phyloP scores from a whole-genome alignment of 2,797 vertebrate genomes.

The Tokudaia muenninki region DNA sequence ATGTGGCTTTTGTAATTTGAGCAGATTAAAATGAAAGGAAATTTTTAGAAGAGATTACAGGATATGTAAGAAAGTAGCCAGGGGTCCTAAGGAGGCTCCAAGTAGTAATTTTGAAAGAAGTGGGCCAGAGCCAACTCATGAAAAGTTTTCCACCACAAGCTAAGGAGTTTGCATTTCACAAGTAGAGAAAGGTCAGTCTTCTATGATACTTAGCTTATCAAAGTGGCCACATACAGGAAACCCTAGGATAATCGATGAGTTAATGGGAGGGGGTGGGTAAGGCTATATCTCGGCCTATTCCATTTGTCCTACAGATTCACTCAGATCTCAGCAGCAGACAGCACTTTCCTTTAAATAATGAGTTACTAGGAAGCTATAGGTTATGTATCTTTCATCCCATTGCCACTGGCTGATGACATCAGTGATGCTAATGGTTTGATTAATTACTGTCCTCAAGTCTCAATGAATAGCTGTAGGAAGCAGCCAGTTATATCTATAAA shows the following conservation, averaged over 20 bases:
- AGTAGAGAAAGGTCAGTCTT: background rate
- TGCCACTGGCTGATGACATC: constrained; percentile 20
- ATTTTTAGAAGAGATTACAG: background rate
- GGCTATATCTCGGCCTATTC: background rate
- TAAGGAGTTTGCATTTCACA: background rate
- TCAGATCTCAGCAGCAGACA: background rate
- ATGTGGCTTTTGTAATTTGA: background rate
- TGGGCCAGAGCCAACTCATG: background rate
- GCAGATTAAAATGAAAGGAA: background rate
- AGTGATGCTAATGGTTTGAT: constrained; percentile 33
- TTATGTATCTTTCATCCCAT: constrained; percentile 31
- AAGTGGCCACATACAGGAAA: background rate
- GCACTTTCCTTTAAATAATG: background rate
- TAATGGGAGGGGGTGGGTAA: background rate
- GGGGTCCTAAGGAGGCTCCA: background rate
- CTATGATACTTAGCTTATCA: background rate
- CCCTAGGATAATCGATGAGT: background rate
- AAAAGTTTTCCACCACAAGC: background rate
- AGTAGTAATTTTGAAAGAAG: background rate
- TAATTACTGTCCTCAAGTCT: constrained; percentile 46
- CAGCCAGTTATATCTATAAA: background rate
- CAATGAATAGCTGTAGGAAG: background rate
- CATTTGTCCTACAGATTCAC: background rate
- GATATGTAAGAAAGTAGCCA: background rate
- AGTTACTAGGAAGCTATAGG: background rate